These are phyloP conservation scores for Drosophila paranaensis DNA, from an alignment of 2,888 invertebrate genomes.

Conservation along the genomic window DNA sequence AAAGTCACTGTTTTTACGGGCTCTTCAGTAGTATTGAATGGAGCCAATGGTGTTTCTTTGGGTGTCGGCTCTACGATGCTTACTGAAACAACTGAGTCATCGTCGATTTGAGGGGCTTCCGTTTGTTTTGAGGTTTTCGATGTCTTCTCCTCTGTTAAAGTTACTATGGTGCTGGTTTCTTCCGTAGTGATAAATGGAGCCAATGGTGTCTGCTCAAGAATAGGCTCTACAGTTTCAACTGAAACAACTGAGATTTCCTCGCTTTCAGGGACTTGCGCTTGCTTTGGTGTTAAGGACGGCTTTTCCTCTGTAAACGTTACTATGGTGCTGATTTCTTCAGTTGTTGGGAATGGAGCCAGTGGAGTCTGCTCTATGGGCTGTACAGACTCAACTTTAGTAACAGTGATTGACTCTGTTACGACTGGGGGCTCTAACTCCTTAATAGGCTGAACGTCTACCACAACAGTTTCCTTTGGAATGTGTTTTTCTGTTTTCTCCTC, in stretches of 20 bases:
- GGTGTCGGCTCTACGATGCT: neutral
- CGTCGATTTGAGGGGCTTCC: neutral
- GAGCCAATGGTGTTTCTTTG: slow-evolving; percentile 18
- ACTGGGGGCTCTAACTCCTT: neutral
- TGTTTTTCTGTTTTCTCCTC: neutral
- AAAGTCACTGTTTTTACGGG: neutral
- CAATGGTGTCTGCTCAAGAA: slow-evolving; percentile 17
- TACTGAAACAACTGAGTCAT: neutral
- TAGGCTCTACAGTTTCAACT: neutral
- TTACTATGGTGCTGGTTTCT: neutral
- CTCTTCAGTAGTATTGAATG: slow-evolving; percentile 12
- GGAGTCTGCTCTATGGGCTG: neutral
- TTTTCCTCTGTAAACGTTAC: neutral
- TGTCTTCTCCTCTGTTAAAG: neutral
- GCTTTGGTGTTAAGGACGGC: neutral
- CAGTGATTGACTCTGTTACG: neutral
- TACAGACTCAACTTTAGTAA: neutral
- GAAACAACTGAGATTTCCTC: neutral
- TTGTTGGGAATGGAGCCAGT: slow-evolving; percentile 24
- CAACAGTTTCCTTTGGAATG: neutral
- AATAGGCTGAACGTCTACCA: neutral
- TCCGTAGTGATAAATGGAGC: slow-evolving; percentile 28
- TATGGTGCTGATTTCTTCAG: neutral
- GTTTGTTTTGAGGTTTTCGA: neutral
- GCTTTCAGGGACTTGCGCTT: neutral